Evolutionary conservation across 2,797 vertebrate species (phyloP).

Genomic region (Sebastes umbrosus): DNA sequence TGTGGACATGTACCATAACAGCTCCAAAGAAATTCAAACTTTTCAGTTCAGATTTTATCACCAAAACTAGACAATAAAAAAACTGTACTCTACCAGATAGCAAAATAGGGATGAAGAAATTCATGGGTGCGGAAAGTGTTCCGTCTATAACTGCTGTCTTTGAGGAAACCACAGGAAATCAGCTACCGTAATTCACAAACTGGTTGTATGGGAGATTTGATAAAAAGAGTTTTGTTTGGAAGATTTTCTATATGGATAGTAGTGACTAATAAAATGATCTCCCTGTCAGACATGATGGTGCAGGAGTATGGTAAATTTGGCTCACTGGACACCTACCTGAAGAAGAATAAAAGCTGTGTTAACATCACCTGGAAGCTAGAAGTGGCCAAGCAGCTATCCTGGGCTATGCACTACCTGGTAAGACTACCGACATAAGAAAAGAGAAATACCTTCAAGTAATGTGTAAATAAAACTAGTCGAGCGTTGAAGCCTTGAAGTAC

Average conservation of each 20-base stretch:
- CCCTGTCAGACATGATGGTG: constrained; percentile 92
- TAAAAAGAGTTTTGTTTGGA: neutral
- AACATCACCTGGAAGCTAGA: constrained; percentile 98
- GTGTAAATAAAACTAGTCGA: neutral
- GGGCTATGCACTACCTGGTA: constrained; percentile 98
- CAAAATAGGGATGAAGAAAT: neutral
- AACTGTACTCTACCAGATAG: neutral
- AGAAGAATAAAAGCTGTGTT: constrained; percentile 90
- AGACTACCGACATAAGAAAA: constrained; percentile 38
- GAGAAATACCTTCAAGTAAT: neutral
- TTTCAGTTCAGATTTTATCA: neutral
- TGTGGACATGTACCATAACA: no score
- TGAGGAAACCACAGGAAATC: neutral
- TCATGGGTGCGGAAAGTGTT: neutral
- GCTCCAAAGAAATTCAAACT: neutral
- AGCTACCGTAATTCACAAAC: neutral
- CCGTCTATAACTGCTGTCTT: neutral
- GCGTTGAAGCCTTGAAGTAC: neutral
- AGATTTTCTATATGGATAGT: neutral
- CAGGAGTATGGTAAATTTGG: constrained; percentile 97
- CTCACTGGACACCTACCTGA: constrained; percentile 94
- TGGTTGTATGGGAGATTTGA: neutral
- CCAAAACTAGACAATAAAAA: neutral
- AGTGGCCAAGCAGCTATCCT: constrained; percentile 95
- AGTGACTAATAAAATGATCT: neutral